A percentile compares a stretch with the other conserved stretches of the same genome.
Evolutionary conservation across 2,888 invertebrate species (phyloP).

Genomic region (Orchesella flavescens): DNA sequence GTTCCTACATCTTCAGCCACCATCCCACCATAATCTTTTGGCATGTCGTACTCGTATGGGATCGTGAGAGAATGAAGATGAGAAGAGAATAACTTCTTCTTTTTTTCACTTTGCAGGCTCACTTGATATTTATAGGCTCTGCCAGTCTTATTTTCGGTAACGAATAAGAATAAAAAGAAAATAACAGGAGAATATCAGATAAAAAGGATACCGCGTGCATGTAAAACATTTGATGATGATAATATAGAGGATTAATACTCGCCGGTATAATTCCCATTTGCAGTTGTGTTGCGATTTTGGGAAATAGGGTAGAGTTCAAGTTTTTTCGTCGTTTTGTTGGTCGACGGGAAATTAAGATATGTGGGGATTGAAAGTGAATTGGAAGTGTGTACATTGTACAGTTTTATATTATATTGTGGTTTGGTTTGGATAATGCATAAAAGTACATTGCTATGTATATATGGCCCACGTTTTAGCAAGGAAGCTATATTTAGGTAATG

Average conservation of each 20-base stretch:
- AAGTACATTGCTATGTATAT: too few species aligned
- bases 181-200: neutral
- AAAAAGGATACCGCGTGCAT: conserved; percentile 2
- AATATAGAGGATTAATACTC: neutral
- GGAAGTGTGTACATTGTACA: conserved; percentile 10
- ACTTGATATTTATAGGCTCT: conserved; percentile 50
- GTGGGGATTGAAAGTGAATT: conserved; percentile 32
- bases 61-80: neutral
- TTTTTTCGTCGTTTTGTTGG: too few species aligned
- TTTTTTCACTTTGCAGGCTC: conserved; percentile 47
- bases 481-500: too few species aligned
- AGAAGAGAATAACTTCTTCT: conserved; percentile 8
- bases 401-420: too few species aligned
- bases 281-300: neutral
- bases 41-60: neutral
- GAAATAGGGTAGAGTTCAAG: too few species aligned
- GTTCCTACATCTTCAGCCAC: conserved; percentile 15
- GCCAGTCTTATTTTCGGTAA: conserved; percentile 50
- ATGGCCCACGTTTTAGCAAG: too few species aligned
- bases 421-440: too few species aligned
- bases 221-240: conserved; percentile 6
- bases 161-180: neutral
- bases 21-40: neutral
- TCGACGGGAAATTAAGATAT: conserved; percentile 37
- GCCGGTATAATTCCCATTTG: neutral